A percentile compares a stretch with the other conserved stretches of the same genome.
Evolutionary conservation across 1,140 invertebrate genomes (phyloP).

Genomic region (Babylonia areolata): DNA sequence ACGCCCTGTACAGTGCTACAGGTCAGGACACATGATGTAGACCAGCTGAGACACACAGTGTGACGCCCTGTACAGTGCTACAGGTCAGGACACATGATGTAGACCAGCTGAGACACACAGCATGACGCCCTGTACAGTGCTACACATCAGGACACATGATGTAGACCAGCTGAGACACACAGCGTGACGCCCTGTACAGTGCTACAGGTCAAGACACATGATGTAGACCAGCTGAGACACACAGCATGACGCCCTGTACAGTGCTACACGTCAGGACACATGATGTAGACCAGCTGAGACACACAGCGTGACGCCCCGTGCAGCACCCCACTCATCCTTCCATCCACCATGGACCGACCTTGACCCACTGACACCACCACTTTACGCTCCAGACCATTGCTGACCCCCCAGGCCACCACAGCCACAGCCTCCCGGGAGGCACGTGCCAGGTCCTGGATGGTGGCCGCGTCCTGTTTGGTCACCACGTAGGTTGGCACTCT

Average conservation of each 20-base stretch:
- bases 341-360: background rate
- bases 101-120: background rate
- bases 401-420: constrained; percentile 33
- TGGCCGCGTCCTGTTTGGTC: background rate
- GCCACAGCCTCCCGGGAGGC: background rate
- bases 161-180: background rate
- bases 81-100: too few relatives aligned
- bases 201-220: too few relatives aligned
- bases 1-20: too few relatives aligned
- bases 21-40: too few relatives aligned
- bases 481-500: constrained; percentile 19
- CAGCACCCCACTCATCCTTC: constrained; percentile 24
- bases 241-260: background rate
- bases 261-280: background rate
- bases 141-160: background rate
- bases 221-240: background rate
- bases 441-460: constrained; percentile 7
- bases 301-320: constrained; percentile 31
- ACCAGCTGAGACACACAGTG: too few relatives aligned
- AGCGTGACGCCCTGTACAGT: too few relatives aligned
- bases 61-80: too few relatives aligned
- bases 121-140: background rate
- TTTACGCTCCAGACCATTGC: constrained; percentile 31
- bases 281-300: constrained; percentile 34
- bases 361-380: constrained; percentile 38